Evolutionary conservation across 2,888 invertebrate species (phyloP).

Genomic region (Dynastes hyllus): DNA sequence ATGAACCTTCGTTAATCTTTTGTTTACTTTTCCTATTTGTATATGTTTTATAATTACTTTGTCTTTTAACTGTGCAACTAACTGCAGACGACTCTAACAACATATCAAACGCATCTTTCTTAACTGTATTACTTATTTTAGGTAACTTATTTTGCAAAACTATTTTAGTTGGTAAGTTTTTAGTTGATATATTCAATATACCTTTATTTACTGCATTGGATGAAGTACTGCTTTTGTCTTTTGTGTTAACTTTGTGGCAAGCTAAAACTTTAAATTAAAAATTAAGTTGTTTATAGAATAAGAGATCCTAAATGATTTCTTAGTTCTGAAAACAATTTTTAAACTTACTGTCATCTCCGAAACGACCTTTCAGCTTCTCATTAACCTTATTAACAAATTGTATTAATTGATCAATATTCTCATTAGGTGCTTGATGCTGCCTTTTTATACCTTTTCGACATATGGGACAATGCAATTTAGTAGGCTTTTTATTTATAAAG

Average conservation of each 20-base stretch:
- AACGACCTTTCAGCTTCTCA: slow-evolving; percentile 16
- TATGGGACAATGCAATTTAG: slow-evolving; percentile 39
- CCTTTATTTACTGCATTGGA: not conserved
- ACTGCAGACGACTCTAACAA: slow-evolving; percentile 21
- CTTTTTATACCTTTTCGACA: slow-evolving; percentile 45
- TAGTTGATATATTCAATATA: not conserved
- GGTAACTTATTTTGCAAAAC: not conserved
- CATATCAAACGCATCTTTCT: slow-evolving; percentile 47
- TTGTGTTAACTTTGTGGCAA: slow-evolving; percentile 3
- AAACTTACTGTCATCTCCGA: slow-evolving; percentile 44
- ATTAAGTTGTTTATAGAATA: not conserved
- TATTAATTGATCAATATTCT: slow-evolving; percentile 14
- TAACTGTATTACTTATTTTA: not conserved
- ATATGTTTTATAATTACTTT: slow-evolving; percentile 28
- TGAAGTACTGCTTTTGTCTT: not conserved
- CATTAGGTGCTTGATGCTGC: slow-evolving; percentile 17
- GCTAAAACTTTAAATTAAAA: slow-evolving; percentile 19
- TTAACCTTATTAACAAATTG: slow-evolving; percentile 36
- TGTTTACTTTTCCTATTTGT: slow-evolving; percentile 7
- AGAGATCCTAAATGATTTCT: no score
- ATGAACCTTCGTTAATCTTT: slow-evolving; percentile 11
- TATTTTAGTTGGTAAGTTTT: not conserved
- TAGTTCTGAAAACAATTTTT: no score
- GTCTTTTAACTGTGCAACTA: slow-evolving; percentile 19
- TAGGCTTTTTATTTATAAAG: slow-evolving; percentile 37